Conservation (phyloP, 1,140 invertebrate species). For the Sinella curviseta region DNA sequence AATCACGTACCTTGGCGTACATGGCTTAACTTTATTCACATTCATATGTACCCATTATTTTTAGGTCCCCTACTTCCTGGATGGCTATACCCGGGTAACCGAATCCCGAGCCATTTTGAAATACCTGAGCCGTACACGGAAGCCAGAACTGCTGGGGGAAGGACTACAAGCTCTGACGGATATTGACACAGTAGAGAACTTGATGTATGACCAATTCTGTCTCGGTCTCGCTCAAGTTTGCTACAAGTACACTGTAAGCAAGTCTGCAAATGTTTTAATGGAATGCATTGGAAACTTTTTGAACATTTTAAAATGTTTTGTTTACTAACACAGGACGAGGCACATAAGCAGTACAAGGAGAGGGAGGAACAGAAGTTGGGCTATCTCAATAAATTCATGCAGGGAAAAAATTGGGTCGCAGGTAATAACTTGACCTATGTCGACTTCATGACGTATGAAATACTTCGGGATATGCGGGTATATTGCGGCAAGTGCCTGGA, state of each 20-base stretch:
- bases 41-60: too few species aligned
- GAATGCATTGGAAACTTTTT: too few species aligned
- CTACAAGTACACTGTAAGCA: not conserved
- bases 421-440: too few species aligned
- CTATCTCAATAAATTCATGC: too few species aligned
- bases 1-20: not conserved
- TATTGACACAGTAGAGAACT: not conserved
- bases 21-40: not conserved
- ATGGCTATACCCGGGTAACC: not conserved
- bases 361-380: too few species aligned
- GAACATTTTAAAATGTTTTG: too few species aligned
- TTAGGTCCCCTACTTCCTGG: not conserved
- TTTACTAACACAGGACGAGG: too few species aligned
- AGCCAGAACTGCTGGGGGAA: not conserved
- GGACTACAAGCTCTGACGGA: not conserved
- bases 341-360: too few species aligned
- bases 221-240: not conserved
- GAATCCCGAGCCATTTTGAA: not conserved
- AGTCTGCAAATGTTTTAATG: not conserved
- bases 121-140: not conserved
- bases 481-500: too few species aligned
- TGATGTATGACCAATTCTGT: not conserved
- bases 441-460: too few species aligned
- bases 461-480: too few species aligned
- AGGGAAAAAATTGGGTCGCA: too few species aligned